phyloP scores from a whole-genome alignment of 2,888 invertebrate species.

The Sturmia bella region DNA sequence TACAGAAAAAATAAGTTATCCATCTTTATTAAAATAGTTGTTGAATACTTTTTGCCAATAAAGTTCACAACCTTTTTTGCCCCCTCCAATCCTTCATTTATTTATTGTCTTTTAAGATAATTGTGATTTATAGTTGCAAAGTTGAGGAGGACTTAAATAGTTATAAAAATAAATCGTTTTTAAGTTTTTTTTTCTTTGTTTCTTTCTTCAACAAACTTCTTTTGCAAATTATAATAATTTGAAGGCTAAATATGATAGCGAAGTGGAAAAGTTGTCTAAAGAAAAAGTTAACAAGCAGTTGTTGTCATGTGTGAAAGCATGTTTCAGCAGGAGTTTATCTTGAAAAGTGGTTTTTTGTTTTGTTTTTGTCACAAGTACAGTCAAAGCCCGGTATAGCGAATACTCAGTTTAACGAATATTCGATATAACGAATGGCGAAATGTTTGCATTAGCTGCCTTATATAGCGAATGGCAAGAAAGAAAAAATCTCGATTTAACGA shows the following conservation, averaged over 20 bases:
- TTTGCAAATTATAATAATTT: conserved; percentile 56
- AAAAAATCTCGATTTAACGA: too few relatives aligned
- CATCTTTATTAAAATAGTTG: conserved; percentile 58
- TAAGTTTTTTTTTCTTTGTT: neutral
- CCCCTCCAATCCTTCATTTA: conserved; percentile 7
- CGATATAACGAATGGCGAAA: too few relatives aligned
- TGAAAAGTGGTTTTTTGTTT: conserved; percentile 24
- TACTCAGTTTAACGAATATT: too few relatives aligned
- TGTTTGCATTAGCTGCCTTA: too few relatives aligned
- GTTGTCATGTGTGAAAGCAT: conserved; percentile 9
- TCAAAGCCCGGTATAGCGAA: too few relatives aligned
- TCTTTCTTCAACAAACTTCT: neutral
- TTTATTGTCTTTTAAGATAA: conserved; percentile 57
- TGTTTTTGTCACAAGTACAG: conserved; percentile 52
- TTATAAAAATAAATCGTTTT: conserved; percentile 37
- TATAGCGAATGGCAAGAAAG: too few relatives aligned
- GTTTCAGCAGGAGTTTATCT: neutral
- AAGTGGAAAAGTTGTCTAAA: neutral
- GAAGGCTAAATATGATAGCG: neutral
- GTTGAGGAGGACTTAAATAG: conserved; percentile 42
- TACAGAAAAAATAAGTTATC: conserved; percentile 34
- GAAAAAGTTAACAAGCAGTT: conserved; percentile 29
- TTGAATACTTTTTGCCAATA: conserved; percentile 42
- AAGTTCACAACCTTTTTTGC: conserved; percentile 51
- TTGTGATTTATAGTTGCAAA: conserved; percentile 64